Conservation (phyloP, 2,888 invertebrate species). For the Horisme vitalbata region DNA sequence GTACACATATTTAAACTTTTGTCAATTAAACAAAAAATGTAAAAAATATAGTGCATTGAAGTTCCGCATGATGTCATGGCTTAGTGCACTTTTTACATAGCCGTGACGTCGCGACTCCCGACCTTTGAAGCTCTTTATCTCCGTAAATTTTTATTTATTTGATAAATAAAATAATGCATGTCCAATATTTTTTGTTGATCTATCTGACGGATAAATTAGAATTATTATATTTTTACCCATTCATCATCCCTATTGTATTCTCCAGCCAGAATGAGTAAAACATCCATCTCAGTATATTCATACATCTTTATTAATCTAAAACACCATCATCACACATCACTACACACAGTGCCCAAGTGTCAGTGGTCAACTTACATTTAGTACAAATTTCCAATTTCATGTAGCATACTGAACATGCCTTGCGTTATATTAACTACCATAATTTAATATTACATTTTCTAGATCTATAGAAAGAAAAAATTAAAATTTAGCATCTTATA, state of each 20-base stretch:
- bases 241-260: too few species aligned
- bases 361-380: constrained; percentile 67
- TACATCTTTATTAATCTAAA: constrained; percentile 67
- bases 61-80: too few species aligned
- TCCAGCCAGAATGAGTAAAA: constrained; percentile 68
- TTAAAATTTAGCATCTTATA: constrained; percentile 41
- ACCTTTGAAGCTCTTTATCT: too few species aligned
- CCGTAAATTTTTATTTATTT: too few species aligned
- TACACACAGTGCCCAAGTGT: constrained; percentile 62
- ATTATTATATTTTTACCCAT: too few species aligned
- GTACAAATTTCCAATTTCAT: constrained; percentile 48
- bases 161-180: too few species aligned
- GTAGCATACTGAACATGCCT: constrained; percentile 45
- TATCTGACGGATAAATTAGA: too few species aligned
- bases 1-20: too few species aligned
- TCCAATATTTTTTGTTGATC: too few species aligned
- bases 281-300: constrained; percentile 77
- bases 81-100: too few species aligned
- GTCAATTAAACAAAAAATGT: constrained; percentile 25
- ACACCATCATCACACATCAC: constrained; percentile 68
- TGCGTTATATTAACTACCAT: constrained; percentile 48
- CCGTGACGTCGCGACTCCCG: too few species aligned
- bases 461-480: constrained; percentile 38
- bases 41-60: too few species aligned
- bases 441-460: constrained; percentile 26